Evolutionary conservation across 2,888 invertebrate species (phyloP).

Genomic region (Matsumyia berberina): DNA sequence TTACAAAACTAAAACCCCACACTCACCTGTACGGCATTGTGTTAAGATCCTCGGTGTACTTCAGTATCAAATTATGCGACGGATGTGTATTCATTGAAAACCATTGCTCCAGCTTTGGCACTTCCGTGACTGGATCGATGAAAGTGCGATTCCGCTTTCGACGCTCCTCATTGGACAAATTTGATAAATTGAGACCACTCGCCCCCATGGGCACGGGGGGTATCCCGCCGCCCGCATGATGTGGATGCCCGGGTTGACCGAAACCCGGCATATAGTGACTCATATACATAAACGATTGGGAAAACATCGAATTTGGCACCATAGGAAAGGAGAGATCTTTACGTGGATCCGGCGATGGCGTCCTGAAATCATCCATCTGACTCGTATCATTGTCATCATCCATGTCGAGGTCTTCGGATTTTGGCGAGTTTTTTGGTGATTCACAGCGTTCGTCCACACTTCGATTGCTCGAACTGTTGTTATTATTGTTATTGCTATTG

Average conservation of each 20-base stretch:
- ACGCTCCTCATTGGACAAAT: slow-evolving; percentile 91
- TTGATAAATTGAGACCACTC: slow-evolving; percentile 87
- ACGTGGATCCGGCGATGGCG: slow-evolving; percentile 84
- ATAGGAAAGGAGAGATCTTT: slow-evolving; percentile 91
- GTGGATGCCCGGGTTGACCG: slow-evolving; percentile 84
- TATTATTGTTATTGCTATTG: slow-evolving; percentile 77
- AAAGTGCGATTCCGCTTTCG: slow-evolving; percentile 98
- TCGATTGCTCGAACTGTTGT: slow-evolving; percentile 77
- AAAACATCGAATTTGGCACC: slow-evolving; percentile 94
- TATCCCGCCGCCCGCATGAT: slow-evolving; percentile 83
- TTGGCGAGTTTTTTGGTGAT: slow-evolving; percentile 78
- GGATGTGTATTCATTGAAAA: slow-evolving; percentile 99
- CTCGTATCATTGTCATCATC: slow-evolving; percentile 83
- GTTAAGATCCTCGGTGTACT: slow-evolving; percentile 98
- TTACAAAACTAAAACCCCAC: neutral
- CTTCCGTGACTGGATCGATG: slow-evolving; percentile 99
- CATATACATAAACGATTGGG: slow-evolving; percentile 96
- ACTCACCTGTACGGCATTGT: slow-evolving; percentile 93
- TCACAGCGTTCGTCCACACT: slow-evolving; percentile 83
- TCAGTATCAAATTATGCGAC: slow-evolving; percentile 97
- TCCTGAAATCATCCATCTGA: slow-evolving; percentile 83
- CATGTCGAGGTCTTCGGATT: slow-evolving; percentile 81
- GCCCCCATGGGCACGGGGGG: slow-evolving; percentile 84
- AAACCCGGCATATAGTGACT: slow-evolving; percentile 92
- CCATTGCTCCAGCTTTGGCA: slow-evolving; percentile 97